These are phyloP conservation scores for Andricus grossulariae DNA, from an alignment of 1,140 invertebrate genomes.

Conservation along the genomic window DNA sequence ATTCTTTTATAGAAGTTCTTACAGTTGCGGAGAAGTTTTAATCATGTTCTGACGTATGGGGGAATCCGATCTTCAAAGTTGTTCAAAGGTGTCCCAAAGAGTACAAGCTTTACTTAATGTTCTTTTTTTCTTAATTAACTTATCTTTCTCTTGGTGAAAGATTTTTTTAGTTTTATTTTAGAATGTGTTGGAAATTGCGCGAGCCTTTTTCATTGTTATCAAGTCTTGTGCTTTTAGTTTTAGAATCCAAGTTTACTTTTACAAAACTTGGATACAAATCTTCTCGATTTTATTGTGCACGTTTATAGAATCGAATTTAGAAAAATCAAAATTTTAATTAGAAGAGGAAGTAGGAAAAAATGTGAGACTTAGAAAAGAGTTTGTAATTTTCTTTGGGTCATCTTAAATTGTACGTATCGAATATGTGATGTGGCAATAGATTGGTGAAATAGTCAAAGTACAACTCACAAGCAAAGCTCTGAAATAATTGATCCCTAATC, in stretches of 20 bases:
- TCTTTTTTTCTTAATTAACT: not conserved
- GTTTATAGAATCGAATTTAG: not conserved
- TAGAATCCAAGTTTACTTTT: too few species aligned
- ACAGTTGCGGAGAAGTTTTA: not conserved
- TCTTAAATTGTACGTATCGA: slow-evolving; percentile 43
- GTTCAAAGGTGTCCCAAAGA: slow-evolving; percentile 24
- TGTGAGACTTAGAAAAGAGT: not conserved
- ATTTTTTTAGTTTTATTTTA: not conserved
- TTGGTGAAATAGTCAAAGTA: slow-evolving; percentile 42
- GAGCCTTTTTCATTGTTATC: too few species aligned
- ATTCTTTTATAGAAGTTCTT: slow-evolving; percentile 11
- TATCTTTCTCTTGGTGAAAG: not conserved
- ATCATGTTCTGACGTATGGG: slow-evolving; percentile 12
- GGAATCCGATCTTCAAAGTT: not conserved
- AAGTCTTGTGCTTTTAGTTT: too few species aligned
- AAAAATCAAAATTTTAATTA: not conserved
- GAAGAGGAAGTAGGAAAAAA: not conserved
- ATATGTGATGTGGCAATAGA: slow-evolving; percentile 33
- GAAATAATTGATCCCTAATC: slow-evolving; percentile 34
- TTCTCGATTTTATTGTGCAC: not conserved
- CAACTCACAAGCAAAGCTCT: slow-evolving; percentile 37
- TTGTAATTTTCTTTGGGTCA: slow-evolving; percentile 31
- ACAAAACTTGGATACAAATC: too few species aligned
- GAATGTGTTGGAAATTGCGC: too few species aligned
- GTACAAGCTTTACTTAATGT: not conserved